phyloP scores from a whole-genome alignment of 2,113 vertebrate species.

The Shinisaurus crocodilurus region DNA sequence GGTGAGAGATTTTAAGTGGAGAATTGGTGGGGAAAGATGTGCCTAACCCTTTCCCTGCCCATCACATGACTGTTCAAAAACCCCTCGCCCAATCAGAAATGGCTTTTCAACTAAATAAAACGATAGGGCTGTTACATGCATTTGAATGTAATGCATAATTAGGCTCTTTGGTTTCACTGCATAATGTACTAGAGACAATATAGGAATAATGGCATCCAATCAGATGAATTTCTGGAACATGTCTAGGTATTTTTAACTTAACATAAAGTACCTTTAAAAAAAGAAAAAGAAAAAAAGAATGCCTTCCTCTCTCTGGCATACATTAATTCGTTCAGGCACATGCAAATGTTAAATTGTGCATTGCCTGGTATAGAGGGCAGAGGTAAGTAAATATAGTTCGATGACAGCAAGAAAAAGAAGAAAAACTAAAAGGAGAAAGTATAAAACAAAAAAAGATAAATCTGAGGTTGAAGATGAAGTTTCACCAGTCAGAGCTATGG shows the following conservation, averaged over 20 bases:
- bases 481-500: not conserved
- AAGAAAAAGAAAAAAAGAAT: not conserved
- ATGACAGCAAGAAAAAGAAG: not conserved
- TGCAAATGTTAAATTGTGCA: not conserved
- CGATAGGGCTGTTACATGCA: not conserved
- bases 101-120: not conserved
- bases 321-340: not conserved
- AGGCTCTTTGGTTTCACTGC: not conserved
- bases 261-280: not conserved
- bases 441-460: not conserved
- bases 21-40: not conserved
- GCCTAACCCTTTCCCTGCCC: not conserved
- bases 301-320: not conserved
- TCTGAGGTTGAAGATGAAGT: not conserved
- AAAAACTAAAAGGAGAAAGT: not conserved
- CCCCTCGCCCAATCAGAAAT: not conserved
- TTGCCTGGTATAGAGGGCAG: not conserved
- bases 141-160: not conserved
- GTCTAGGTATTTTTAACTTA: not conserved
- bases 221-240: not conserved
- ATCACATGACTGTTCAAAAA: not conserved
- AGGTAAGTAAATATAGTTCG: not conserved
- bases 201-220: not conserved
- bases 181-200: not conserved
- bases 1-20: not conserved